These are phyloP conservation scores for Microcebus ravelobensis DNA, from an alignment of 2,113 vertebrate species.

Conservation along the genomic window DNA sequence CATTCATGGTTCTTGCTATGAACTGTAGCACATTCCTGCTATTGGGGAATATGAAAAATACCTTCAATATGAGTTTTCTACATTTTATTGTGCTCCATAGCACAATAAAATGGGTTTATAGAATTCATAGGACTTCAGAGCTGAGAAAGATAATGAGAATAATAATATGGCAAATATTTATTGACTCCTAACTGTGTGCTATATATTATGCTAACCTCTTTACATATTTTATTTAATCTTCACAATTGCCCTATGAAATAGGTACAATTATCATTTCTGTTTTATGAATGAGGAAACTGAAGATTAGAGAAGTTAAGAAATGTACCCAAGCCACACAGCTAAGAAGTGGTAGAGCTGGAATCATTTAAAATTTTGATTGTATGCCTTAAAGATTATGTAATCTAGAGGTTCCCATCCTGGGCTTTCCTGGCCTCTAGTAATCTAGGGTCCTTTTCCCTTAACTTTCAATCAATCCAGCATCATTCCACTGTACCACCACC, in stretches of 20 bases:
- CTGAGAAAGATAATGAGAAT: conserved; percentile 36
- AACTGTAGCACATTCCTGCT: not conserved
- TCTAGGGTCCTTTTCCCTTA: not conserved
- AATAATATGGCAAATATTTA: not conserved
- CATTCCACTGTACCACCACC: not conserved
- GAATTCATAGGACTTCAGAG: not conserved
- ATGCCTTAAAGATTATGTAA: not conserved
- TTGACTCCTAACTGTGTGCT: not conserved
- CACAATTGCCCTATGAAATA: not conserved
- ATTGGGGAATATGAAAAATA: not conserved
- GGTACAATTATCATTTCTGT: not conserved
- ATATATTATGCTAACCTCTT: not conserved
- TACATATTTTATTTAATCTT: not conserved
- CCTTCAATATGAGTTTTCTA: not conserved
- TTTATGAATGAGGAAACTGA: conserved; percentile 27
- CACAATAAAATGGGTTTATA: not conserved
- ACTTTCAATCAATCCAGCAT: not conserved
- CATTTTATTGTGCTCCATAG: not conserved
- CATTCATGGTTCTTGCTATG: not conserved
- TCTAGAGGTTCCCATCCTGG: not conserved
- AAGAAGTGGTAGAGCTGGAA: not conserved
- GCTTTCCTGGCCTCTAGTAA: not conserved
- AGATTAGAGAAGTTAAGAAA: conserved; percentile 2
- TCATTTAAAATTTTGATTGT: conserved; percentile 12
- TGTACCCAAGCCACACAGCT: not conserved